Base-by-base conservation (phyloP, 2,888 invertebrate species). In the Nymphalis polychloros region DNA sequence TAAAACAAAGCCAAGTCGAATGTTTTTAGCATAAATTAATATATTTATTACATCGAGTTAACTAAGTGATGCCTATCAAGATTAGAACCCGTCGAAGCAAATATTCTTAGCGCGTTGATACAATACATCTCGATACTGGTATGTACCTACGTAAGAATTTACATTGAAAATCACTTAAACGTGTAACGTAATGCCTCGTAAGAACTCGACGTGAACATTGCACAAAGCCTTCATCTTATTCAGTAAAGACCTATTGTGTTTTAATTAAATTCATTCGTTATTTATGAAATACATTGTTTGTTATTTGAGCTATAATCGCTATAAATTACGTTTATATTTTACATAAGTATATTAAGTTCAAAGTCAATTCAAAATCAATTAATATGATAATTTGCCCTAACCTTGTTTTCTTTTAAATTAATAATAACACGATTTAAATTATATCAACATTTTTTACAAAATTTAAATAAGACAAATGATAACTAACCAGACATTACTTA, bases 1-100 rank as follows among this genome's bases (percentile, higher is more conserved):
- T 31, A 52, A 53, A 52, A 57, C 46, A 20, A 53, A 59, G 59
- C 48, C 50, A 60, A 55, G 50, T 64, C 46, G 64, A 59, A 69
- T 69, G 53, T 17, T 55, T 52, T 71, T 67, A 59, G 49, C 63
- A 71, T 69, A 69, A 67, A 67, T 66, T 61, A 67, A 47, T 49
- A 61, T 55, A 20, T 20, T 70, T 53, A 63, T 63, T 68, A 61
- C 53, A 67, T 64, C 67, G 59, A 23, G 16, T 41, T 61, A 47
- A 64, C 35, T 60, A 62, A 49, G 20, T 64, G 63, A 68, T 63
- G 13, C 47, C 60, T 60, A 63, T 49, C 49, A 63, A 68, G 63
- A 71, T 68, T 52, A 48, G 31, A 35, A 20, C 27, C 46, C 46
- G 47, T 19, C 68, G 66, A 66, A 68, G 52, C 64, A 60, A 59